Percentiles rank a stretch among this genome's conserved stretches.
Conservation (phyloP, 2,888 invertebrate species). For the Arenicola marina region DNA sequence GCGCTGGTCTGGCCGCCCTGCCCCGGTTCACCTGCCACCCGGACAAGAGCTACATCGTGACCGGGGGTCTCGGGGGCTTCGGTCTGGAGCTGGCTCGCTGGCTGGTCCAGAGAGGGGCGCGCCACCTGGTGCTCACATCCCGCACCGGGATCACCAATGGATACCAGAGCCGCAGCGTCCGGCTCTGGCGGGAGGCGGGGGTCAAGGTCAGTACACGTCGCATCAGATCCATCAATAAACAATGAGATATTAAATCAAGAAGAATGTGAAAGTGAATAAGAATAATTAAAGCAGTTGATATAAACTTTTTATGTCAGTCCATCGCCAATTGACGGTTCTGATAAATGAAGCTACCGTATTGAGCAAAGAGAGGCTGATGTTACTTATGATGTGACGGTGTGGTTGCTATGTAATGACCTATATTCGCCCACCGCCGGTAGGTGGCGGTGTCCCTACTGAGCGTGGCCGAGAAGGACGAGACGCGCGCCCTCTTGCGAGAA, state of each 20-base stretch:
- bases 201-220: neutral
- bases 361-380: too few species aligned
- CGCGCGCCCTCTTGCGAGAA: too few species aligned
- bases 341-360: too few species aligned
- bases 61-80: neutral
- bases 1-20: neutral
- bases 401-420: too few species aligned
- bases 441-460: neutral
- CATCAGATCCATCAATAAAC: too few species aligned
- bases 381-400: neutral
- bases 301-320: too few species aligned
- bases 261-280: too few species aligned
- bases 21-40: neutral
- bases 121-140: neutral
- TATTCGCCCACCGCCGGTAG: neutral
- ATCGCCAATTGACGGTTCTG: too few species aligned
- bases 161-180: neutral
- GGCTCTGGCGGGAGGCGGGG: neutral
- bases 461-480: neutral
- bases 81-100: neutral
- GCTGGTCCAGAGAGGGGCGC: neutral
- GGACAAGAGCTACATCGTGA: neutral
- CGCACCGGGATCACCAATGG: neutral
- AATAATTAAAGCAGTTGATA: too few species aligned
- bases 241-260: too few species aligned